phyloP scores from a whole-genome alignment of 2,797 vertebrate genomes.

The Miichthys miiuy region DNA sequence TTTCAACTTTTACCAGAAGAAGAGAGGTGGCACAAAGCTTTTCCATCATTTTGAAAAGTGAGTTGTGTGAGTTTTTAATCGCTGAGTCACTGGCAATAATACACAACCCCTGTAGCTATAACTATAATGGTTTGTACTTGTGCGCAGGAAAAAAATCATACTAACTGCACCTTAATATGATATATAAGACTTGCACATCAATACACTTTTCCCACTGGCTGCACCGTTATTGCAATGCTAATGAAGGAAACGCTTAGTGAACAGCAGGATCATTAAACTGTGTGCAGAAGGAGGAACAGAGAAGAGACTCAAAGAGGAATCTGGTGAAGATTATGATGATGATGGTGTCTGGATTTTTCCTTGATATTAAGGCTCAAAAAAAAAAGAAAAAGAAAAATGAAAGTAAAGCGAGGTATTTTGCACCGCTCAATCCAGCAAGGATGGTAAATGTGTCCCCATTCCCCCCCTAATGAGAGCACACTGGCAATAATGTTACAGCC shows the following conservation, averaged over 20 bases:
- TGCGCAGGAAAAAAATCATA: constrained; percentile 32
- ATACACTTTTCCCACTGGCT: constrained; percentile 42
- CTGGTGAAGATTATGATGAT: constrained; percentile 16
- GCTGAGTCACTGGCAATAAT: constrained; percentile 19
- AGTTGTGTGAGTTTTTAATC: constrained; percentile 25
- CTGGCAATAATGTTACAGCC: constrained; percentile 52
- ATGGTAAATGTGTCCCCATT: constrained; percentile 47
- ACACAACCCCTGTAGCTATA: constrained; percentile 32
- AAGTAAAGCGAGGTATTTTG: constrained; percentile 26
- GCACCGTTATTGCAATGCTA: constrained; percentile 46
- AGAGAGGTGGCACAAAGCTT: background rate
- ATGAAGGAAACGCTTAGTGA: constrained; percentile 49
- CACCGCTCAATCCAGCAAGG: constrained; percentile 21
- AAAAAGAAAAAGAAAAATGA: background rate
- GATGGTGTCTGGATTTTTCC: constrained; percentile 16
- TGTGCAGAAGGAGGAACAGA: background rate
- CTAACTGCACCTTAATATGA: constrained; percentile 46
- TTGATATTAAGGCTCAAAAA: constrained; percentile 24
- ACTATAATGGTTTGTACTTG: constrained; percentile 42
- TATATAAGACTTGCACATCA: constrained; percentile 29
- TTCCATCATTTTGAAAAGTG: constrained; percentile 16
- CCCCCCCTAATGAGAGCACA: constrained; percentile 45
- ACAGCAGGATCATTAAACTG: constrained; percentile 55
- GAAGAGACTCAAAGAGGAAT: background rate
- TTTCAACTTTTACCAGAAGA: constrained; percentile 2